phyloP scores from a whole-genome alignment of 2,797 vertebrate genomes.

The Uromys caudimaculatus region DNA sequence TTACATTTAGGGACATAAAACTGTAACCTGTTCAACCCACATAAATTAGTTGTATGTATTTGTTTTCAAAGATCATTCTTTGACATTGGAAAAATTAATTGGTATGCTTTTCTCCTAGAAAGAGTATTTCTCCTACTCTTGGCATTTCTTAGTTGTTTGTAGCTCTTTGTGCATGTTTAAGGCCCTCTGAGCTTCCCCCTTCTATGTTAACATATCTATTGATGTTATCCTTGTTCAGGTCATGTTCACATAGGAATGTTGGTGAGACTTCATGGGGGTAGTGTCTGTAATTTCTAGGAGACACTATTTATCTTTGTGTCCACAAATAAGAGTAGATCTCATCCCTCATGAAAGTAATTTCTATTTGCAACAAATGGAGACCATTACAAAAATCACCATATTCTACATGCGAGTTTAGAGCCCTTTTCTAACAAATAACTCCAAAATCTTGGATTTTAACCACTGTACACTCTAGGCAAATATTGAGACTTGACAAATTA shows the following conservation, averaged over 20 bases:
- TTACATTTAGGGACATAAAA: too few relatives aligned
- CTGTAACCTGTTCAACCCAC: background rate
- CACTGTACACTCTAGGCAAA: background rate
- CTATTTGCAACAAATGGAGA: background rate
- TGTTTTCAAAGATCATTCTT: background rate
- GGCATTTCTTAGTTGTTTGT: background rate
- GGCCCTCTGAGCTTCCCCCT: too few relatives aligned
- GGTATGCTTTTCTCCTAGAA: background rate
- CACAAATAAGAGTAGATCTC: background rate
- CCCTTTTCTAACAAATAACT: background rate
- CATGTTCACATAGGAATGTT: background rate
- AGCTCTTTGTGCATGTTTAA: background rate
- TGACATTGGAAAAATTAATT: background rate
- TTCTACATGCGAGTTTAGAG: background rate
- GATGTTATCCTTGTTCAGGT: background rate
- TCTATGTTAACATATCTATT: background rate
- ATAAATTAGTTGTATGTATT: background rate
- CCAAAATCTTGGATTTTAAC: background rate
- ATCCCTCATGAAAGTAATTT: background rate
- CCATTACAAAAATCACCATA: too few relatives aligned
- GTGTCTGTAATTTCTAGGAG: background rate
- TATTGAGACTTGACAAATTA: background rate
- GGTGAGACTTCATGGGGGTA: too few relatives aligned
- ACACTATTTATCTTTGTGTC: background rate
- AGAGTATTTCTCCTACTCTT: background rate